Percentiles rank a stretch among this genome's conserved stretches.
phyloP scores from a whole-genome alignment of 92 coral and sea anemone species.

The Umimayanthus kanabou region DNA sequence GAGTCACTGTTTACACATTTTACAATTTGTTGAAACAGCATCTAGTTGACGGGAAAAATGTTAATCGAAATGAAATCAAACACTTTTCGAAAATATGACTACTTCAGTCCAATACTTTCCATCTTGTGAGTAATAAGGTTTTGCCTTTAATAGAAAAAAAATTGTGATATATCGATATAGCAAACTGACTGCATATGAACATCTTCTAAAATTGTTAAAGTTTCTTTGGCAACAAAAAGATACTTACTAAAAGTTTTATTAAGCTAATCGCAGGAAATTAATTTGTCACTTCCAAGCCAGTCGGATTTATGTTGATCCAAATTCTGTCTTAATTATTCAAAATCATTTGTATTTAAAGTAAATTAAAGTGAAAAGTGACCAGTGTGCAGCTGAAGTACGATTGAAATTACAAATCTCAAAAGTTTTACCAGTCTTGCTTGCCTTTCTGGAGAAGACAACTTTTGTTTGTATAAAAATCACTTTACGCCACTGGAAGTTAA shows the following conservation, averaged over 20 bases:
- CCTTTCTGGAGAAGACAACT: too few species aligned
- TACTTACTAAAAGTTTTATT: neutral
- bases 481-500: neutral
- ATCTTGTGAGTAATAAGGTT: neutral
- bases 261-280: slow-evolving; percentile 10
- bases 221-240: neutral
- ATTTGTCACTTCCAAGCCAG: slow-evolving; percentile 12
- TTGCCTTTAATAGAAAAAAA: neutral
- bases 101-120: neutral
- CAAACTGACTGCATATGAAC: neutral
- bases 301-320: slow-evolving; percentile 11
- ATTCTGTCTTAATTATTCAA: slow-evolving; percentile 6
- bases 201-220: neutral
- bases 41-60: slow-evolving; percentile 9
- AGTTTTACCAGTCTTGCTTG: neutral
- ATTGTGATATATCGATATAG: neutral
- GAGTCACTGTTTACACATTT: neutral
- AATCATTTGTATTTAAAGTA: neutral
- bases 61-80: slow-evolving; percentile 1
- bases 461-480: neutral
- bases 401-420: neutral
- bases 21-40: neutral
- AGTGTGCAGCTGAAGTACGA: neutral
- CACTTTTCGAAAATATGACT: neutral
- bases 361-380: neutral